These are phyloP conservation scores for Mastacembelus armatus DNA, from an alignment of 2,797 vertebrate genomes.

Conservation along the genomic window DNA sequence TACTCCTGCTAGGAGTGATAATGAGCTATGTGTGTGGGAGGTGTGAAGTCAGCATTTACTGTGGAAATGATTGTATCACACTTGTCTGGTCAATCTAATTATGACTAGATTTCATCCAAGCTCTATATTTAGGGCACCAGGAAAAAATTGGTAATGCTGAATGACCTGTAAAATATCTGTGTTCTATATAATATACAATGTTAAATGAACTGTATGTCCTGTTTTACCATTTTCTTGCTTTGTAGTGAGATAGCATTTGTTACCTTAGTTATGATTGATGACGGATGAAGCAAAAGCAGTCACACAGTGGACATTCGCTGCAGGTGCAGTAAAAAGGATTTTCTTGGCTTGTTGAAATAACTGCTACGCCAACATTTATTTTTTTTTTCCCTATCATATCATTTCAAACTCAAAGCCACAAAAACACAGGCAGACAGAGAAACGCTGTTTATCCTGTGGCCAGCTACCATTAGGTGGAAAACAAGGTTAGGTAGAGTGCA, in stretches of 20 bases:
- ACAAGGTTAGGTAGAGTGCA: slow-evolving; percentile 64
- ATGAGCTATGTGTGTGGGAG: slow-evolving; percentile 72
- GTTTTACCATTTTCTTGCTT: slow-evolving; percentile 5
- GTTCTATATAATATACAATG: slow-evolving; percentile 24
- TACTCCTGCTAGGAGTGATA: slow-evolving; percentile 63
- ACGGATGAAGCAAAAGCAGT: slow-evolving; percentile 10
- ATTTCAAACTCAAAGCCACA: slow-evolving; percentile 49
- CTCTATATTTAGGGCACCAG: slow-evolving; percentile 58
- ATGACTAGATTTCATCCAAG: slow-evolving; percentile 47
- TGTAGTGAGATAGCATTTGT: neutral
- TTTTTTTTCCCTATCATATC: slow-evolving; percentile 36
- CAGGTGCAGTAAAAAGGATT: slow-evolving; percentile 16
- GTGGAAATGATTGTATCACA: slow-evolving; percentile 63
- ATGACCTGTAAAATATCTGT: slow-evolving; percentile 43
- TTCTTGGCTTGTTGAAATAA: slow-evolving; percentile 13
- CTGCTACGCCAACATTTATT: slow-evolving; percentile 14
- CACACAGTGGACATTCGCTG: slow-evolving; percentile 1
- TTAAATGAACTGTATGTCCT: too few species aligned
- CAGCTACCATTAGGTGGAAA: slow-evolving; percentile 49
- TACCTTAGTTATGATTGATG: slow-evolving; percentile 5
- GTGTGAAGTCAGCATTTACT: slow-evolving; percentile 70
- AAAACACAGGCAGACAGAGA: slow-evolving; percentile 46
- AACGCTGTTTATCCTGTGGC: slow-evolving; percentile 56
- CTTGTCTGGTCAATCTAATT: slow-evolving; percentile 65
- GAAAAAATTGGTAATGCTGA: slow-evolving; percentile 34